phyloP scores from a whole-genome alignment of 2,113 vertebrate genomes.

The Miniopterus natalensis region DNA sequence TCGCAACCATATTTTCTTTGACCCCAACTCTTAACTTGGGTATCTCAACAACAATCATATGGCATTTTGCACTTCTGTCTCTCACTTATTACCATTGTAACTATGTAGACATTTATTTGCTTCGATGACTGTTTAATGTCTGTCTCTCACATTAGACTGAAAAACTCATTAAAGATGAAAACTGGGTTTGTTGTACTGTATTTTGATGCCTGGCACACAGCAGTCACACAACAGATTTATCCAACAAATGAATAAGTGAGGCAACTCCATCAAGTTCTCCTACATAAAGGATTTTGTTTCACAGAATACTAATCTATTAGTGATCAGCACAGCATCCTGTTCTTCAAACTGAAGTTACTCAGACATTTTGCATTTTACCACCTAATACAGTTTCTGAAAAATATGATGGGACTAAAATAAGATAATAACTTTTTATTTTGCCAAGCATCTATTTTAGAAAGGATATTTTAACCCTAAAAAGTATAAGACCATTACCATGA shows the following conservation, averaged over 20 bases:
- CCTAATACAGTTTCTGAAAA: neutral
- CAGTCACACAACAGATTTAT: neutral
- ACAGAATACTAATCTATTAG: neutral
- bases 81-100: neutral
- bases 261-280: neutral
- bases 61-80: neutral
- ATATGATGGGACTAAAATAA: neutral
- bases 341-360: neutral
- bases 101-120: neutral
- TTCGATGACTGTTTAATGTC: neutral
- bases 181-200: neutral
- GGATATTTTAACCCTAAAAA: neutral
- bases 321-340: neutral
- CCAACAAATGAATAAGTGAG: neutral
- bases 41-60: neutral
- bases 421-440: neutral
- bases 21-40: neutral
- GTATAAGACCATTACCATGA: neutral
- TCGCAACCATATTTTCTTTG: neutral
- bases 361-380: neutral
- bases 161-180: neutral
- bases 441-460: slow-evolving; percentile 1
- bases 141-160: neutral
- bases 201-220: neutral
- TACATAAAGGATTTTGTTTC: neutral